phyloP scores from a whole-genome alignment of 1,140 invertebrate genomes.

The Phthorimaea operculella region DNA sequence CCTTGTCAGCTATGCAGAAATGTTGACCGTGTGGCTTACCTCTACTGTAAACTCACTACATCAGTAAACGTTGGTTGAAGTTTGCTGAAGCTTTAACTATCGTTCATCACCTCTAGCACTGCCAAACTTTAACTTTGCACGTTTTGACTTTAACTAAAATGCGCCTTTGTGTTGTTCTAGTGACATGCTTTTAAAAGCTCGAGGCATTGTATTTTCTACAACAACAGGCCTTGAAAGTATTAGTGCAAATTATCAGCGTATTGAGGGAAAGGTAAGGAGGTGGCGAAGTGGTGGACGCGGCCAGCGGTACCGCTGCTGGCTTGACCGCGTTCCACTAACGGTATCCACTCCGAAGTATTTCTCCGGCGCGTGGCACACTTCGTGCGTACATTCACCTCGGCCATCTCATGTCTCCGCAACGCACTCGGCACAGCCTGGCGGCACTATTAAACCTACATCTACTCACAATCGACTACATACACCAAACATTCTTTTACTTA shows the following conservation, averaged over 20 bases:
- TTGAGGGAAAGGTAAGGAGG: conserved; percentile 20
- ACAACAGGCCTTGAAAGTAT: too few relatives aligned
- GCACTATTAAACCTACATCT: not conserved
- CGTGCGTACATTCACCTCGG: conserved; percentile 63
- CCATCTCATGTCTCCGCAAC: conserved; percentile 40
- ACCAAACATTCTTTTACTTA: not conserved
- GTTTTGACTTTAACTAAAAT: too few relatives aligned
- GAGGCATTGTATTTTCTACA: too few relatives aligned
- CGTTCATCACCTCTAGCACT: too few relatives aligned
- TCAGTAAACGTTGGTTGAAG: too few relatives aligned
- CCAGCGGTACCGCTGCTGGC: conserved; percentile 45
- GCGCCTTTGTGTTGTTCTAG: too few relatives aligned
- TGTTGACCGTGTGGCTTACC: too few relatives aligned
- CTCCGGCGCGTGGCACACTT: conserved; percentile 64
- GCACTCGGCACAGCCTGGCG: conserved; percentile 9
- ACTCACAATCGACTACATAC: not conserved
- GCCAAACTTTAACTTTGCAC: too few relatives aligned
- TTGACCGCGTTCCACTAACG: conserved; percentile 66
- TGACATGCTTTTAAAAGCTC: too few relatives aligned
- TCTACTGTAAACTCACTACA: too few relatives aligned
- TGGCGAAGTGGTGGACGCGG: conserved; percentile 27
- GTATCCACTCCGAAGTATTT: conserved; percentile 63
- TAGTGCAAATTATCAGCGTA: not conserved
- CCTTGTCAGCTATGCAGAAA: too few relatives aligned
- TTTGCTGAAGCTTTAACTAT: not conserved